A percentile compares a stretch with the other conserved stretches of the same genome.
These are phyloP conservation scores for Muscidifurax raptorellus DNA, from an alignment of 1,140 invertebrate genomes.

Conservation along the genomic window DNA sequence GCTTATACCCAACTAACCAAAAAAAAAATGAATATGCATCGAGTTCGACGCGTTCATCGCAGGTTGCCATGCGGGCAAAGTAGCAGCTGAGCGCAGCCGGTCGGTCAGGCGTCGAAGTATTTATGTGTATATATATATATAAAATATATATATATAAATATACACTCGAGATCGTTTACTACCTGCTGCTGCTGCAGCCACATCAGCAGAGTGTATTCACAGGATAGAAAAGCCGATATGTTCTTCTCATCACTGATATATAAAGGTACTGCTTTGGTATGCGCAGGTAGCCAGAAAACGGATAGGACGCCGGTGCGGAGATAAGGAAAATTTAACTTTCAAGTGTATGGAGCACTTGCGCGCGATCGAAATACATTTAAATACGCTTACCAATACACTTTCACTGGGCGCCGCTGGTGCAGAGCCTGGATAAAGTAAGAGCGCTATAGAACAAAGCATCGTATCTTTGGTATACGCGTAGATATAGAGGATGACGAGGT, in stretches of 20 bases:
- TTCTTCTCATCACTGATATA: no score
- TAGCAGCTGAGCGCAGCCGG: neutral
- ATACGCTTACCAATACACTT: conserved; percentile 1
- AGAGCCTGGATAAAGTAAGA: neutral
- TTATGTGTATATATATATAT: neutral
- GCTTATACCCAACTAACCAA: no score
- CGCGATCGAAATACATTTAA: conserved; percentile 1
- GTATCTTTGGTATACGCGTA: no score
- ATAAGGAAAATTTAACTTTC: neutral
- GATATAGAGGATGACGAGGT: no score
- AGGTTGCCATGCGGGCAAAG: neutral
- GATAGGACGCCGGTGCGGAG: neutral
- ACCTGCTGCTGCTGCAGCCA: neutral
- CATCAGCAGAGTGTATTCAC: neutral
- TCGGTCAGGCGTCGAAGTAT: neutral
- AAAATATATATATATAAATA: neutral
- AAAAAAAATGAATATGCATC: conserved; percentile 51
- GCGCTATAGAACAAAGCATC: conserved; percentile 12
- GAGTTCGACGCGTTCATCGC: conserved; percentile 1
- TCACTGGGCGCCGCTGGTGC: neutral
- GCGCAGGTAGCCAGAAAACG: no score
- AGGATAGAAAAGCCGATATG: no score
- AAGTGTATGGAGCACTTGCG: neutral
- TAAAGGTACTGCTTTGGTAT: no score
- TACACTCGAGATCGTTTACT: neutral